These are phyloP conservation scores for Poecilia velifera DNA, from an alignment of 2,797 vertebrate genomes.

Conservation along the genomic window DNA sequence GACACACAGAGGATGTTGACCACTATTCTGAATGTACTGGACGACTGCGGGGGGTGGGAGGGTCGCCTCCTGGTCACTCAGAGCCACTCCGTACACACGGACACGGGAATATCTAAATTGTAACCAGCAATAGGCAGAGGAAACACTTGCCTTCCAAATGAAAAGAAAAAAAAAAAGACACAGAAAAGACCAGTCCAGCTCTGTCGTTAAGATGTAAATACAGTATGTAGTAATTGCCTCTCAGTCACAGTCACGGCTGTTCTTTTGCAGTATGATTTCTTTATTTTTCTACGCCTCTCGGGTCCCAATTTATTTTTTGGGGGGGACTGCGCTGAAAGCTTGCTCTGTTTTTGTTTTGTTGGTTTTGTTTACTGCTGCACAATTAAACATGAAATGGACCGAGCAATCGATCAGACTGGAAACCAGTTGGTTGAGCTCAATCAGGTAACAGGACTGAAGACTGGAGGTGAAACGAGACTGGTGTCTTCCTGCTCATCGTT, in stretches of 20 bases:
- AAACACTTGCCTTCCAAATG: slow-evolving; percentile 54
- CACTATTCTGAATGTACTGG: slow-evolving; percentile 72
- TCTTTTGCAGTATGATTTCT: slow-evolving; percentile 70
- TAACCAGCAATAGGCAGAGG: slow-evolving; percentile 78
- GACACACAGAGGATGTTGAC: slow-evolving; percentile 47
- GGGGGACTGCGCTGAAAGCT: slow-evolving; percentile 53
- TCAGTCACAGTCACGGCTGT: slow-evolving; percentile 67
- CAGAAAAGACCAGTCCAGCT: slow-evolving; percentile 53
- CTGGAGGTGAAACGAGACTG: slow-evolving; percentile 49
- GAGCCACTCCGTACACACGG: slow-evolving; percentile 38
- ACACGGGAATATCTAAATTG: slow-evolving; percentile 75
- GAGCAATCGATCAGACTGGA: slow-evolving; percentile 21
- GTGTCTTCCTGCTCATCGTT: slow-evolving; percentile 77
- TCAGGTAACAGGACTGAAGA: slow-evolving; percentile 76
- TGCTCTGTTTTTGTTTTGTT: slow-evolving; percentile 27
- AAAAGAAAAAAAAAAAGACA: background rate
- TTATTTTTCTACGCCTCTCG: slow-evolving; percentile 76
- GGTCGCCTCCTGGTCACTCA: slow-evolving; percentile 52
- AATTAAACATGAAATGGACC: slow-evolving; percentile 38
- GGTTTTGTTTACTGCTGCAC: slow-evolving; percentile 30
- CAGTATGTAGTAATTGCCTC: slow-evolving; percentile 65
- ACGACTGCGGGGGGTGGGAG: slow-evolving; percentile 39
- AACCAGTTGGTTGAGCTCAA: slow-evolving; percentile 43
- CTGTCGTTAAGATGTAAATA: slow-evolving; percentile 77
- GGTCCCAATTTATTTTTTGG: slow-evolving; percentile 51